phyloP scores from a whole-genome alignment of 2,888 invertebrate genomes.

The Exocentrus adspersus region DNA sequence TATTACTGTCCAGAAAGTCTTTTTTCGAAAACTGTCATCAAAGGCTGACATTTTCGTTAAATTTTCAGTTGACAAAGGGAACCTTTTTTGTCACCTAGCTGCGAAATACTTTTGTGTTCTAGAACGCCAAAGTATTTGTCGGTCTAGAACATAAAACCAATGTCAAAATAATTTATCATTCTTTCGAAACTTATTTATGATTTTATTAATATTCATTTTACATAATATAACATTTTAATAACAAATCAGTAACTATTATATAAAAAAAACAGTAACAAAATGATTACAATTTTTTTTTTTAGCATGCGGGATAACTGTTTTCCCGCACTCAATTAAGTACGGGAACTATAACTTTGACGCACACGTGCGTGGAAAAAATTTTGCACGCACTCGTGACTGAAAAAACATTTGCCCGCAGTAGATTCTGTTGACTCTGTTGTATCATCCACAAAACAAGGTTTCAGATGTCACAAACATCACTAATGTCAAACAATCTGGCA shows the following conservation, averaged over 20 bases:
- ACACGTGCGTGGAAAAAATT: too few relatives aligned
- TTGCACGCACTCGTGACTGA: too few relatives aligned
- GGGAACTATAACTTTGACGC: too few relatives aligned
- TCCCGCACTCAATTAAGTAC: too few relatives aligned
- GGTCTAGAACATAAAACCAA: not conserved
- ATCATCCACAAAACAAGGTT: too few relatives aligned
- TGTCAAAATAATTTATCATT: not conserved
- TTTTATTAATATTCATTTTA: constrained; percentile 7
- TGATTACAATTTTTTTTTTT: constrained; percentile 14
- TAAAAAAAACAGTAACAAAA: not conserved
- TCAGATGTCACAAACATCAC: too few relatives aligned
- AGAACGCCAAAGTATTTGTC: not conserved
- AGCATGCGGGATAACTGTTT: too few relatives aligned
- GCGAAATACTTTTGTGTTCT: constrained; percentile 9
- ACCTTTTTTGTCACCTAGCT: constrained; percentile 9
- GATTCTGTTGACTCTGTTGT: too few relatives aligned
- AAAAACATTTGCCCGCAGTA: too few relatives aligned
- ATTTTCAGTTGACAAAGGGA: constrained; percentile 8
- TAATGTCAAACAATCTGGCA: too few relatives aligned
- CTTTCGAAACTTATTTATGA: not conserved
- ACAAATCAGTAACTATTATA: not conserved
- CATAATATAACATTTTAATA: not conserved
- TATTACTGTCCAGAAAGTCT: too few relatives aligned
- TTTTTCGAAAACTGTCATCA: constrained; percentile 7
- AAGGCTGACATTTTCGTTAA: not conserved